Evolutionary conservation across 1,140 invertebrate genomes (phyloP).

Genomic region (Mizuhopecten yessoensis): DNA sequence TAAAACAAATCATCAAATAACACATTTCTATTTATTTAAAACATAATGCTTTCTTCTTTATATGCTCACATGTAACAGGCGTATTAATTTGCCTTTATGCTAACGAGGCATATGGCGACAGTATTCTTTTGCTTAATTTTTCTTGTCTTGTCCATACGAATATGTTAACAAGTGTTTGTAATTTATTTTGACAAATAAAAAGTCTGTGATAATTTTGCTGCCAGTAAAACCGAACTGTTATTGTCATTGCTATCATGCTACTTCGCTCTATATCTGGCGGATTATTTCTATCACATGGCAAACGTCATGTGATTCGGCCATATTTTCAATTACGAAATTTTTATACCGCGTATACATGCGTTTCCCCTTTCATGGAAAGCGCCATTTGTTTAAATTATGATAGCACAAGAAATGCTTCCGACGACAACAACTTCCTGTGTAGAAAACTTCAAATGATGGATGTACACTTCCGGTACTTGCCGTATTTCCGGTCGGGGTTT

Average conservation of each 20-base stretch:
- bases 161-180: background rate
- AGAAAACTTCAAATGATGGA: slow-evolving; percentile 38
- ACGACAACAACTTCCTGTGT: slow-evolving; percentile 23
- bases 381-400: slow-evolving; percentile 39
- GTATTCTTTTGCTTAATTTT: background rate
- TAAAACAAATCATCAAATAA: background rate
- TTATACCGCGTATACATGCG: slow-evolving; percentile 32
- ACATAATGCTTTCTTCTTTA: background rate
- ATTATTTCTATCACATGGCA: background rate
- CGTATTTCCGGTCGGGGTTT: slow-evolving; percentile 31
- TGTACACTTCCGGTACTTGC: slow-evolving; percentile 37
- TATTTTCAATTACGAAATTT: slow-evolving; percentile 35
- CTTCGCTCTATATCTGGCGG: background rate
- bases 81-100: background rate
- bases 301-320: slow-evolving; percentile 5
- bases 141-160: background rate
- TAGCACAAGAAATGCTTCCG: slow-evolving; percentile 37
- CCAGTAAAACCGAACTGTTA: background rate
- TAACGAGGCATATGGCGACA: background rate
- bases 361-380: slow-evolving; percentile 30
- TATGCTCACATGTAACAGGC: background rate
- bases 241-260: slow-evolving; percentile 16
- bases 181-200: slow-evolving; percentile 29
- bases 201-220: background rate
- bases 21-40: background rate